Evolutionary conservation across 2,888 invertebrate genomes (phyloP), one percentile per base, ranked within the genome.

Genomic region (Rhyacophila evoluta): DNA sequence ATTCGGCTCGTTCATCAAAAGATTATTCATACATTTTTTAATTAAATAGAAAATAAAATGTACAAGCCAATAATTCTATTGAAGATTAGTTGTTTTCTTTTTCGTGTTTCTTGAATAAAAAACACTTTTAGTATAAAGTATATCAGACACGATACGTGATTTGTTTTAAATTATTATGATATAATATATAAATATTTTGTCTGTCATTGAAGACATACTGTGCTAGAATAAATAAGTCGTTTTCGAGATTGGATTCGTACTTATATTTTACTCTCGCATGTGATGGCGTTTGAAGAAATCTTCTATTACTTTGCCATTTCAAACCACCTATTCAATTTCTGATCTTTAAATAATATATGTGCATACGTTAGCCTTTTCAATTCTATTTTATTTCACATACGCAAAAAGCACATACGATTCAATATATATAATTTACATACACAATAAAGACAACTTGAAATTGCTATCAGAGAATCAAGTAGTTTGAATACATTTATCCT

Each of bases 301-400:
- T 25, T 55, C 19, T 55, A 55, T 55, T 55, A 55, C 55, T 55
- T 55, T 55, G 5, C 55, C 55, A 55, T 55, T 55, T 55, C 55
- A 55, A 19, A 19, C n/a, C n/a, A n/a, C n/a, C 55, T 55, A 55
- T 55, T 55, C 55, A 25, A 55, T 55, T 55, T 55, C 19, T 25
- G 55, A 55, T 55, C 55, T 55, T 25, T 55, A 55, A 55, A 55
- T 55, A 55, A 55, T 55, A 55, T 55, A 55, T 55, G 55, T 55
- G 25, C 55, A 55, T 55, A 19, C 55, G 19, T 55, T 55, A 25
- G 55, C 55, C 55, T 25, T 55, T 55, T 19, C 19, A 19, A 55
- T 55, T 25, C 55, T 55, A 19, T 55, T 55, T 55, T 25, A 55
- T 55, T 55, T 55, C 19, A 19, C 55, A 25, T 25, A 19, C 55